Evolutionary conservation across 2,888 invertebrate species (phyloP).

Genomic region (Lasioglossum morio): DNA sequence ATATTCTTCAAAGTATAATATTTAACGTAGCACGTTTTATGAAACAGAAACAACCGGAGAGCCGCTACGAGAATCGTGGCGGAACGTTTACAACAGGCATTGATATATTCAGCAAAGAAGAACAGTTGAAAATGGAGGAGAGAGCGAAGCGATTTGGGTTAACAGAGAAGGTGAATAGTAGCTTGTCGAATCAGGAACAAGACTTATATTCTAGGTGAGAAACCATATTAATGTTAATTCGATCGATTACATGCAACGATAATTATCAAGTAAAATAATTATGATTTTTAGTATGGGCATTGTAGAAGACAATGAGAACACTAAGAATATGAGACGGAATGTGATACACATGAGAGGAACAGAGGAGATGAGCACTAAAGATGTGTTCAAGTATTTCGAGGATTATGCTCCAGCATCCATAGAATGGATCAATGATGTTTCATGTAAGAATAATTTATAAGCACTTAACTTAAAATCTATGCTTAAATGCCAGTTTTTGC

Average conservation of each 20-base stretch:
- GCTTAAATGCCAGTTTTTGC: no score
- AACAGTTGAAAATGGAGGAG: constrained; percentile 86
- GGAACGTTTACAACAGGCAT: constrained; percentile 85
- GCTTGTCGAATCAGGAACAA: constrained; percentile 84
- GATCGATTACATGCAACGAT: background rate
- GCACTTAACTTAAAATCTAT: background rate
- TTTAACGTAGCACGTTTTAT: background rate
- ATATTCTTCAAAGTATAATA: background rate
- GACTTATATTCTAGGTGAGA: constrained; percentile 84
- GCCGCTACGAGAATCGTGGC: constrained; percentile 78
- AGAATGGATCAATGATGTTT: constrained; percentile 93
- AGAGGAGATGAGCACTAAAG: constrained; percentile 90
- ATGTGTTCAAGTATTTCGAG: constrained; percentile 92
- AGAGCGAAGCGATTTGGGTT: constrained; percentile 87
- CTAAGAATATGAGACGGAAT: constrained; percentile 88
- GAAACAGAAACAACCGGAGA: constrained; percentile 62
- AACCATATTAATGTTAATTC: background rate
- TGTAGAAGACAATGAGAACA: constrained; percentile 86
- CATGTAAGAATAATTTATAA: constrained; percentile 87
- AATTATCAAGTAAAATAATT: background rate
- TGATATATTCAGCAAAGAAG: constrained; percentile 85
- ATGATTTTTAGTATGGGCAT: constrained; percentile 86
- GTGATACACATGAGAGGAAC: constrained; percentile 91
- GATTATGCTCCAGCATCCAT: constrained; percentile 91
- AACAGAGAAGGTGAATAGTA: constrained; percentile 82